A percentile compares a stretch with the other conserved stretches of the same genome.
phyloP scores from a whole-genome alignment of 2,888 invertebrate species.

The Uropetala carovei region DNA sequence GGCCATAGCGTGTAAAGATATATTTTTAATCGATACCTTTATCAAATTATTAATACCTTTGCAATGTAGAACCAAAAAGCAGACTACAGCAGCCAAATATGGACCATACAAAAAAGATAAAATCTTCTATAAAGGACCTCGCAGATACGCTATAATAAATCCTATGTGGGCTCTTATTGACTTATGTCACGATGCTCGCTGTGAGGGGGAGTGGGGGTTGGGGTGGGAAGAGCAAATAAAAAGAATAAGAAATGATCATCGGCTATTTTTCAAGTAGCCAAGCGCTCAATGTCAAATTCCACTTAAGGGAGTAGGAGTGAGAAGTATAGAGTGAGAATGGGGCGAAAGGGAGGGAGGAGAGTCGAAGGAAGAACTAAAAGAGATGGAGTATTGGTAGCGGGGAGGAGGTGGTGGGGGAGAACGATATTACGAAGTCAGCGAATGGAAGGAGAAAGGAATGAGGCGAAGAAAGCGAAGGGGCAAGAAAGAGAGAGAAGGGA shows the following conservation, averaged over 20 bases:
- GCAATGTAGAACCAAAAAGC: too few relatives aligned
- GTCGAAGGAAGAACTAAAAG: too few relatives aligned
- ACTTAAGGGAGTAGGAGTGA: neutral
- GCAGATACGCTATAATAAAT: neutral
- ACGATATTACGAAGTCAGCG: neutral
- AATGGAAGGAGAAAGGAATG: neutral
- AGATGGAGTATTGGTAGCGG: too few relatives aligned
- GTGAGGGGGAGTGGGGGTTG: neutral
- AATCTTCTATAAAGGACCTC: neutral
- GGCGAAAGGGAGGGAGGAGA: neutral
- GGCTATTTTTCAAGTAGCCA: constrained; percentile 29
- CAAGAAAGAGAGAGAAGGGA: neutral
- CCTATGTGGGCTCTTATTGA: neutral
- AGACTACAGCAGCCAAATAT: neutral
- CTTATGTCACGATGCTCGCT: neutral
- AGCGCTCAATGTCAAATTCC: constrained; percentile 22
- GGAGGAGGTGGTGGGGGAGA: neutral
- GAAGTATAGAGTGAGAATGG: neutral
- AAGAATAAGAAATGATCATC: constrained; percentile 6
- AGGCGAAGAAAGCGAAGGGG: neutral
- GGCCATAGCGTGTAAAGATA: neutral
- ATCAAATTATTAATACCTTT: neutral
- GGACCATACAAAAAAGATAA: neutral
- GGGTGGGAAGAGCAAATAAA: neutral
- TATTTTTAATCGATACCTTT: neutral